phyloP scores from a whole-genome alignment of 2,113 vertebrate species.

The Muntiacus muntjak region DNA sequence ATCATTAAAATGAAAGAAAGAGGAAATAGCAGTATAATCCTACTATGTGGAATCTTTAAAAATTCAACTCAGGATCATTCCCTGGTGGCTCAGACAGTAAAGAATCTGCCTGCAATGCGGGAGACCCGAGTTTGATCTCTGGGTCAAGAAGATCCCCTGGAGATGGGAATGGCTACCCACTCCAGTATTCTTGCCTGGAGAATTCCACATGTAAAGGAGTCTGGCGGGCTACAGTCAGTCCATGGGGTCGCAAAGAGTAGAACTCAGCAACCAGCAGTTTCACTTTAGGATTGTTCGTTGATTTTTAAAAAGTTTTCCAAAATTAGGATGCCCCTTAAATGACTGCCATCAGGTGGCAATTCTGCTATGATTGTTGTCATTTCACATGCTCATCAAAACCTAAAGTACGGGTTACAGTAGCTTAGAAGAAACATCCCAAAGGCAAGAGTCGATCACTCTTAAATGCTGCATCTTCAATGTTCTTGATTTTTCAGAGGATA shows the following conservation, averaged over 20 bases:
- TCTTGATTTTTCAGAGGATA: background rate
- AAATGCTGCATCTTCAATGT: background rate
- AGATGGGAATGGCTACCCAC: background rate
- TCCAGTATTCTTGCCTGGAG: background rate
- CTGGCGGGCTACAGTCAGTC: background rate
- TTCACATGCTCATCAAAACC: background rate
- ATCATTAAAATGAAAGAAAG: background rate
- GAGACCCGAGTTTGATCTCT: background rate
- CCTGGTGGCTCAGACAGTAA: background rate
- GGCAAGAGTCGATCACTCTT: fast-evolving
- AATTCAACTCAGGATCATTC: background rate
- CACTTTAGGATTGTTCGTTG: background rate
- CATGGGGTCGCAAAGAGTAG: background rate
- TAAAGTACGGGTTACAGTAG: background rate
- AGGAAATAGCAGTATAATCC: background rate
- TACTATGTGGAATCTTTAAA: background rate
- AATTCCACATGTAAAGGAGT: background rate
- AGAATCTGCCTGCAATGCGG: background rate
- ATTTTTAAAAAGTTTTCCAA: background rate
- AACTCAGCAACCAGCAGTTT: background rate
- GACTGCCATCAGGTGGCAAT: background rate
- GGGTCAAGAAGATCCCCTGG: background rate
- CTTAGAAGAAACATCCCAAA: background rate
- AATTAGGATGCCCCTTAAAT: background rate
- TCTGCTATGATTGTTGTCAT: background rate